Base-by-base conservation (phyloP, 35 echinoderm and acorn worm genomes). In the Strongylocentrotus purpuratus region DNA sequence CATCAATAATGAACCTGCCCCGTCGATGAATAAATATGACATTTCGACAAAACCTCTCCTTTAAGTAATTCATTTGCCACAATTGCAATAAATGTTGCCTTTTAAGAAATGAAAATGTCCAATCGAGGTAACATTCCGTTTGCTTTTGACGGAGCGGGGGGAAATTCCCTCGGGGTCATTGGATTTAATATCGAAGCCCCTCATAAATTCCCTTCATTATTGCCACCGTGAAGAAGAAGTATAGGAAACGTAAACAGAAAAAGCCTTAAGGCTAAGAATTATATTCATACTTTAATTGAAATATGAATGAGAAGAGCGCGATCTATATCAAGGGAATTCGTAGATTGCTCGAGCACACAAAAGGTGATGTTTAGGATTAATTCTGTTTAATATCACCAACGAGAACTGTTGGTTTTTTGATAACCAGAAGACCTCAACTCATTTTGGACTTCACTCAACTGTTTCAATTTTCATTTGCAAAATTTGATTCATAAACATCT, bases 181-280 rank as follows among this genome's bases (percentile, higher is more conserved):
- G 65, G 7, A 22, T 78, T 78, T 78, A 78, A 78, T 78, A 78
- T 78, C 65, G 28, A 78, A n/a, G 28, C 65, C 28, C 65, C 25
- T 78, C 65, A 78, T 78, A 78, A 78, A 78, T n/a, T 28, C 65
- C 65, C 28, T 78, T 78, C 65, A n/a, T 78, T 78, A 78, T 78
- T 78, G 0, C 25, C 65, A 28, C 22, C 2, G 28, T 78, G 20
- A 78, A 78, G 18, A n/a, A 25, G 22, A 78, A 4, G 65, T 78
- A 78, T 78, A 78, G 4, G 3, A n/a, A 78, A 78, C 4, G 65
- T n/a, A 78, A 78, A 78, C 4, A 78, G 28, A n/a, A n/a, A n/a
- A 78, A 22, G 65, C 28, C 65, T n/a, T n/a, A 78, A n/a, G 65
- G 65, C 65, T 78, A 78, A 28, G 65, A 78, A 7, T 41, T 78